phyloP scores from a whole-genome alignment of 30 jellyfish, hydroid and myxozoan species.

The Aurelia coerulea region DNA sequence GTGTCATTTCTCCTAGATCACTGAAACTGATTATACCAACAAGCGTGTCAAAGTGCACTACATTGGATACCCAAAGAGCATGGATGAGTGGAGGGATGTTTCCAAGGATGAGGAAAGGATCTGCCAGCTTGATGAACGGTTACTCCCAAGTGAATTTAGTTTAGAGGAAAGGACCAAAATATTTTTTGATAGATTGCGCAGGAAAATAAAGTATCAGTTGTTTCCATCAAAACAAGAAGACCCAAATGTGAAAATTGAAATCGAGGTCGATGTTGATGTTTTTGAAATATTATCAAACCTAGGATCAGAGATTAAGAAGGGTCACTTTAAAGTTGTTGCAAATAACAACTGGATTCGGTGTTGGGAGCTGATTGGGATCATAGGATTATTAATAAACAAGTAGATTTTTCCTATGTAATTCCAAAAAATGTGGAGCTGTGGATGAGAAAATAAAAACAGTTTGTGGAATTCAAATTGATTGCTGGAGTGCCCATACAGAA shows the following conservation, averaged over 20 bases:
- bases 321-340: background rate
- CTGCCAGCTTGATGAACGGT: background rate
- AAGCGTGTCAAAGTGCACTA: background rate
- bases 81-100: constrained; percentile 21
- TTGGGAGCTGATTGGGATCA: constrained; percentile 12
- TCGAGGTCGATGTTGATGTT: background rate
- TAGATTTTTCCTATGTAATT: constrained; percentile 3
- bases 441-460: background rate
- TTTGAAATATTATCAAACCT: background rate
- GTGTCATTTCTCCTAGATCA: background rate
- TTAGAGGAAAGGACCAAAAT: background rate
- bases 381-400: background rate
- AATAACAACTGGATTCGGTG: background rate
- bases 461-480: background rate
- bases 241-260: background rate
- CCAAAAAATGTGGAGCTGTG: background rate
- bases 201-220: background rate
- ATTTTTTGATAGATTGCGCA: background rate
- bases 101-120: constrained; percentile 3
- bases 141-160: background rate
- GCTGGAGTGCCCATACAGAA: background rate
- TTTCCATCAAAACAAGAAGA: background rate
- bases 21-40: background rate
- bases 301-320: background rate
- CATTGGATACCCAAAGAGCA: constrained; percentile 7